phyloP scores from a whole-genome alignment of 2,113 vertebrate species.

The Typhlomys cinereus region DNA sequence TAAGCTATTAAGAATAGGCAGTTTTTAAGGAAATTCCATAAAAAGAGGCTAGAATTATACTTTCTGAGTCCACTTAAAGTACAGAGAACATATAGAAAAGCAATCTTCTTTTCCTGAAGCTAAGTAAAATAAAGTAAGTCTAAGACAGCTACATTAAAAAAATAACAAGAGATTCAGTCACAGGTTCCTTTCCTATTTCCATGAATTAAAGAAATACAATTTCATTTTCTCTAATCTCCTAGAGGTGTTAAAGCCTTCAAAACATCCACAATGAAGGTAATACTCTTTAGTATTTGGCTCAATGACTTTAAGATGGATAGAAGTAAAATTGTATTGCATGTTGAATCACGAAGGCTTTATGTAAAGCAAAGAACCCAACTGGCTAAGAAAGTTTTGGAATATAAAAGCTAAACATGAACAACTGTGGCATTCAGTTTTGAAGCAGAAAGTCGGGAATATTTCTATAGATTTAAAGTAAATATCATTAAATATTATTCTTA shows the following conservation, averaged over 20 bases:
- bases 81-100: background rate
- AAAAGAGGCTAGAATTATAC: background rate
- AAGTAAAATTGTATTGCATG: background rate
- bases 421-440: background rate
- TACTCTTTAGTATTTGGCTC: background rate
- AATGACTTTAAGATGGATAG: background rate
- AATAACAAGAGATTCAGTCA: background rate
- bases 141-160: background rate
- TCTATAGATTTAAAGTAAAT: background rate
- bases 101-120: background rate
- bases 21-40: background rate
- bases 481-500: background rate
- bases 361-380: background rate
- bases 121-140: background rate
- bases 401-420: background rate
- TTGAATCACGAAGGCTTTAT: background rate
- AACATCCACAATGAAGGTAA: background rate
- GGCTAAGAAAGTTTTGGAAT: background rate
- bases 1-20: background rate
- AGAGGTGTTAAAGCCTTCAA: background rate
- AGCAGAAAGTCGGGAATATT: background rate
- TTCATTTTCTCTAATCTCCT: background rate
- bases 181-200: background rate
- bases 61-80: background rate
- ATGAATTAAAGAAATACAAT: constrained; percentile 8